Evolutionary conservation across 2,797 vertebrate genomes (phyloP).

Genomic region (Heterohyrax brucei): DNA sequence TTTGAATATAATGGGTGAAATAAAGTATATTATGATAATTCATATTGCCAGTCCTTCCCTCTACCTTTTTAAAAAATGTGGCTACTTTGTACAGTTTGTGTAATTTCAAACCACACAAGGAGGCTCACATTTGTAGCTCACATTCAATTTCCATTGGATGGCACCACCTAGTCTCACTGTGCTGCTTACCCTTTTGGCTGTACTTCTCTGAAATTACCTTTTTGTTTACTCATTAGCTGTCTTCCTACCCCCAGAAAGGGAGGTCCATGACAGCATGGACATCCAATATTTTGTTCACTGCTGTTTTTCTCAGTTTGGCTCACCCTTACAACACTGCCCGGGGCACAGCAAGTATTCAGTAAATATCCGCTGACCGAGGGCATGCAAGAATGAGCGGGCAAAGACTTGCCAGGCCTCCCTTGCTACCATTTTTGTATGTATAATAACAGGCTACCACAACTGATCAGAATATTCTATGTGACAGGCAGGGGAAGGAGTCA

Average conservation of each 20-base stretch:
- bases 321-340: neutral
- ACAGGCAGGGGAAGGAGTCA: neutral
- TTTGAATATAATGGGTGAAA: neutral
- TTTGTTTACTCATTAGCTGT: constrained; percentile 3
- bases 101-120: neutral
- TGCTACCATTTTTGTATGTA: neutral
- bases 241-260: neutral
- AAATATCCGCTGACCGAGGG: neutral
- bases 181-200: neutral
- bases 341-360: neutral
- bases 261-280: neutral
- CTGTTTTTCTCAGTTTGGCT: neutral
- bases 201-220: constrained; percentile 4
- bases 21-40: constrained; percentile 39
- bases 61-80: constrained; percentile 21
- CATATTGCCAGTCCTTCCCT: neutral
- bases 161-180: neutral
- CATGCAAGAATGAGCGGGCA: neutral
- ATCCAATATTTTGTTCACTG: neutral
- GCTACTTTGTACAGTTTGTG: neutral
- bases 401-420: neutral
- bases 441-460: neutral
- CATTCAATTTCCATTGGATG: constrained; percentile 15
- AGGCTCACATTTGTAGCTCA: neutral
- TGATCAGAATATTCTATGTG: neutral